Evolutionary conservation across 2,113 vertebrate genomes (phyloP), one percentile per base, ranked within the genome.

Genomic region (Panthera uncia): DNA sequence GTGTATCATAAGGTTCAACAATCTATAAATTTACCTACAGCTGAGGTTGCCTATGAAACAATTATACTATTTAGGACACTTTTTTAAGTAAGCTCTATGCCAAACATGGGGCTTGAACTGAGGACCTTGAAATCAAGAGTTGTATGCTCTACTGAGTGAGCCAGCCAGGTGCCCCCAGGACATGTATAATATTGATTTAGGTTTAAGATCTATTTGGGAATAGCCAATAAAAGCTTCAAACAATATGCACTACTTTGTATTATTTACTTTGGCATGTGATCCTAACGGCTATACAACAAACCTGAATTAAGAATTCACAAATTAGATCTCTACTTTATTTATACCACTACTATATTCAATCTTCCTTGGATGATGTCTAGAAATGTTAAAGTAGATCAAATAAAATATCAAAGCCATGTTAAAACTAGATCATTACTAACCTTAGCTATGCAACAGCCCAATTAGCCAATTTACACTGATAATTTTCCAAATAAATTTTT

Each of bases 11-110:
- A 48, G 21, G 61, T 74, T 81, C n/a, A 94, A 93, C 45, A 97
- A 61, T 73, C 63, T 66, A 95, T 76, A 98, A 98, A 98, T 93
- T 91, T 78, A 88, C 33, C 93, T 69, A 61, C 96, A 87, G 88
- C 71, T 84, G 41, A 63, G 45, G 50, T 65, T 86, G 19, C 79
- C 79, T 50, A 74, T 96, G 73, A 98, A 98, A 90, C 74, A 55
- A 65, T 89, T 93, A 94, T 8, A 89, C 63, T 84, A 93, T 65
- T 91, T 85, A 91, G 73, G 68, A 81, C 6, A 92, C n/a, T 85
- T 90, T 86, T 76, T 38, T 4, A 74, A 78, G 74, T 18, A 78
- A 48, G 74, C 27, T 74, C 13, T 74, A 74, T 45, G 25, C 41
- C 14, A 41, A 78, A 78, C 27, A 78, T 31, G 15, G 41, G 74